phyloP scores from a whole-genome alignment of 2,888 invertebrate species.

The Euphydryas editha region DNA sequence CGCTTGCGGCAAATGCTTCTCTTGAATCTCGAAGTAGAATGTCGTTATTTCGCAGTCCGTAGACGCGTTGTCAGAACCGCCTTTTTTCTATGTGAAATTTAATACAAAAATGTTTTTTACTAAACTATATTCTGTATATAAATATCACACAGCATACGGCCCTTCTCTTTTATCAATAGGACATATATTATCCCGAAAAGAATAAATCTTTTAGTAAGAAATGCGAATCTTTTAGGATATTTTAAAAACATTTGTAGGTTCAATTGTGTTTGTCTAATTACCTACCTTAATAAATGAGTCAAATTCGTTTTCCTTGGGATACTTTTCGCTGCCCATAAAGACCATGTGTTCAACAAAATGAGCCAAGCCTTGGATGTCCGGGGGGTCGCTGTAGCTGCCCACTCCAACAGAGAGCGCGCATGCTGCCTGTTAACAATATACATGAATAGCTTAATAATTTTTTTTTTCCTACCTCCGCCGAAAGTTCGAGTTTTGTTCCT shows the following conservation, averaged over 20 bases:
- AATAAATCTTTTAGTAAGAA: no score
- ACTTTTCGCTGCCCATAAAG: slow-evolving; percentile 96
- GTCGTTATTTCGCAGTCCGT: slow-evolving; percentile 94
- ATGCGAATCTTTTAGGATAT: no score
- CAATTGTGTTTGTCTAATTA: slow-evolving; percentile 48
- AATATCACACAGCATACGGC: no score
- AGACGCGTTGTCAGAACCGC: slow-evolving; percentile 93
- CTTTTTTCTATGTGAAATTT: slow-evolving; percentile 84
- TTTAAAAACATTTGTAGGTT: no score
- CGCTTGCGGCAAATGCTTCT: slow-evolving; percentile 88
- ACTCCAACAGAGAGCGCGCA: slow-evolving; percentile 90
- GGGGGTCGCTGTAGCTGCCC: slow-evolving; percentile 91
- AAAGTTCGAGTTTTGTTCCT: no score
- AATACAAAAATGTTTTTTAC: no score
- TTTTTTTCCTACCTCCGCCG: no score
- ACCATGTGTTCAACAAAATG: slow-evolving; percentile 97
- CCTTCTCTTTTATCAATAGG: no score
- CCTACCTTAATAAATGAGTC: slow-evolving; percentile 89
- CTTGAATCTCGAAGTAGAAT: slow-evolving; percentile 95
- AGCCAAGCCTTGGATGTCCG: slow-evolving; percentile 89
- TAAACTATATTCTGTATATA: no score
- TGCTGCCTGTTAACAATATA: slow-evolving; percentile 83
- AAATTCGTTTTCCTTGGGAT: slow-evolving; percentile 93
- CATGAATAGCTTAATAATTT: no score
- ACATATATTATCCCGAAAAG: no score